These are phyloP conservation scores for Bucco capensis DNA, from an alignment of 2,113 vertebrate species.

Conservation along the genomic window DNA sequence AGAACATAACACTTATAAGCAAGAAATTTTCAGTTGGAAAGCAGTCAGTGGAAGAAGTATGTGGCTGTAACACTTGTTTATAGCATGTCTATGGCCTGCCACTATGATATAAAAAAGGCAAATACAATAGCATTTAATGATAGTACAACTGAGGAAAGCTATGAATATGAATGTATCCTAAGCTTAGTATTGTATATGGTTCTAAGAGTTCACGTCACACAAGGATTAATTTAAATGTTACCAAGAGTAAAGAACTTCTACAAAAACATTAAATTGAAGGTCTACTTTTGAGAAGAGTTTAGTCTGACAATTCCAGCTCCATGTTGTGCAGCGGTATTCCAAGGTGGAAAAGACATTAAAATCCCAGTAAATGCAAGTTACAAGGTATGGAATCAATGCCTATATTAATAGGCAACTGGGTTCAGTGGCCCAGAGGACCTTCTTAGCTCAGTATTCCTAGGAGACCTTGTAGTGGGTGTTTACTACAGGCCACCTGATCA, in stretches of 20 bases:
- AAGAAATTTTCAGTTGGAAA: neutral
- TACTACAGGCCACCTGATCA: too few species aligned
- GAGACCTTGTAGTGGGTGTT: too few species aligned
- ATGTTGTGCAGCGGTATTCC: neutral
- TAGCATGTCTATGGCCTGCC: neutral
- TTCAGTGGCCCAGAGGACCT: rapidly evolving
- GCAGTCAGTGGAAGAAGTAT: neutral
- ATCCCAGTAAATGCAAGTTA: neutral
- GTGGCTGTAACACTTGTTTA: neutral
- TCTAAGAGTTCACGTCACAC: neutral
- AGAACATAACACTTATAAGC: neutral
- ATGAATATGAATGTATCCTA: neutral
- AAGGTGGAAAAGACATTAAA: neutral
- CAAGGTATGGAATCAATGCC: neutral
- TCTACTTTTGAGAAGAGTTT: neutral
- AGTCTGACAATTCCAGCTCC: neutral
- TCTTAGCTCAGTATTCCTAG: neutral
- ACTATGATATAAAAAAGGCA: neutral
- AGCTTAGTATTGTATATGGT: neutral
- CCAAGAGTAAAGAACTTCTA: neutral
- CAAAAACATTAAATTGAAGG: neutral
- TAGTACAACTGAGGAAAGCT: neutral
- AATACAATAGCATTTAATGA: neutral
- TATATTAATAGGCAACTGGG: neutral
- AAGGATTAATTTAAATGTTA: neutral